Conservation (phyloP, 2,888 invertebrate species). For the Microctonus brassicae region DNA sequence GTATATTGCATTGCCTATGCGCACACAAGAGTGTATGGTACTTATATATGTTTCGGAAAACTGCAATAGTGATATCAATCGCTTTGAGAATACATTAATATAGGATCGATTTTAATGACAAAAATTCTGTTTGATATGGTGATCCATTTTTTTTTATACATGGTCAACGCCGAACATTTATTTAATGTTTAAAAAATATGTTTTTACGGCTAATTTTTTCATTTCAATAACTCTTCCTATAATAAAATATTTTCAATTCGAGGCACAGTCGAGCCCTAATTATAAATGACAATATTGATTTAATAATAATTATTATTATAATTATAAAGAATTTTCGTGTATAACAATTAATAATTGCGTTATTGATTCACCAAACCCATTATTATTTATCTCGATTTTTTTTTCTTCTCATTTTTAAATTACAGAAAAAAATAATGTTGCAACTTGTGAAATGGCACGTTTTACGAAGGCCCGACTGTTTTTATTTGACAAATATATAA, state of each 20-base stretch:
- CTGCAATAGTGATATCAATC: slow-evolving; percentile 52
- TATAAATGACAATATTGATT: slow-evolving; percentile 8
- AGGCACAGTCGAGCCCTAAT: slow-evolving; percentile 22
- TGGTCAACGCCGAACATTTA: slow-evolving; percentile 51
- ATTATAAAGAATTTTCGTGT: not conserved
- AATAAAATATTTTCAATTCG: slow-evolving; percentile 62
- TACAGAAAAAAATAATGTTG: not conserved
- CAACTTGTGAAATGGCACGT: slow-evolving; percentile 9
- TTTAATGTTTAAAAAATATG: slow-evolving; percentile 19
- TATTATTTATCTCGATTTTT: not conserved
- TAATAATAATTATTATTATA: too few species aligned
- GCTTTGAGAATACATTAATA: slow-evolving; percentile 61
- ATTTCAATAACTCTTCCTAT: slow-evolving; percentile 55
- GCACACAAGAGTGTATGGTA: slow-evolving; percentile 63
- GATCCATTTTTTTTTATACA: slow-evolving; percentile 50
- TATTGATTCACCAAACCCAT: not conserved
- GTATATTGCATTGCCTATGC: slow-evolving; percentile 65
- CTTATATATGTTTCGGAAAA: slow-evolving; percentile 53
- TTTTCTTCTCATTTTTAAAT: not conserved
- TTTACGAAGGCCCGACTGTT: slow-evolving; percentile 22
- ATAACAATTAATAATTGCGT: not conserved
- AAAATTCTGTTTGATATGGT: slow-evolving; percentile 60
- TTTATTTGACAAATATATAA: slow-evolving; percentile 61
- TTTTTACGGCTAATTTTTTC: slow-evolving; percentile 50
- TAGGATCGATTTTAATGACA: slow-evolving; percentile 58